Base-by-base conservation (phyloP, 2,888 invertebrate genomes). In the Nomada goodeniana region DNA sequence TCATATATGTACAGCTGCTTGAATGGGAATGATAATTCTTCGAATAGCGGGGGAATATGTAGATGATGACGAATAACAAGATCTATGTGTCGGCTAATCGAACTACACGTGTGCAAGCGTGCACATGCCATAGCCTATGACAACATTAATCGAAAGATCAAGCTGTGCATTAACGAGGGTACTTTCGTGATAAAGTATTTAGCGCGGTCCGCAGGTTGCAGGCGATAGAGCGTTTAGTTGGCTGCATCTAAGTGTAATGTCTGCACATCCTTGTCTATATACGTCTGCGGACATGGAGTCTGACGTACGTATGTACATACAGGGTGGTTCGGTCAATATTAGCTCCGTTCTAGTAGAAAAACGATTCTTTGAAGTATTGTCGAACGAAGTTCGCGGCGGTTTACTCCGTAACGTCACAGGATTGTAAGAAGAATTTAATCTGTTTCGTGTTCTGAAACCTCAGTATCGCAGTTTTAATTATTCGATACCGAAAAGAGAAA, bases 151-250 rank as follows among this genome's bases (percentile, higher is more conserved):
- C 84, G 68, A 73, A 84, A 84, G 80, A 87, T 87, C 80, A 69
- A 80, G 63, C 69, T 69, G 74, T 60, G 77, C 81, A 78, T 84
- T 84, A 84, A 84, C 85, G 65, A 76, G 75, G 65, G 44, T 85
- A 87, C 85, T 76, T 81, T 81, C 77, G 82, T 64, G 87, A 87
- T 85, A 78, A 84, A 86, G 76, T 85, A 87, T 87, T 85, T 85
- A 85, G 60, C 77, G 55, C 76, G 74, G 74, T 72, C 67, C 70
- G 71, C 69, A 76, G 73, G 74, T 82, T 76, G 70, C 60, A 47
- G 55, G 64, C 87, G 82, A 82, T 85, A 76, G 79, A 80, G 60
- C 80, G 68, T 86, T 85, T 77, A 80, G 75, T 50, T 55, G 57
- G 63, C 1, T 72, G 72, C 71, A 68, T 76, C 81, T 75, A 87